phyloP scores from a whole-genome alignment of 2,113 vertebrate species.

The Verasper variegatus region DNA sequence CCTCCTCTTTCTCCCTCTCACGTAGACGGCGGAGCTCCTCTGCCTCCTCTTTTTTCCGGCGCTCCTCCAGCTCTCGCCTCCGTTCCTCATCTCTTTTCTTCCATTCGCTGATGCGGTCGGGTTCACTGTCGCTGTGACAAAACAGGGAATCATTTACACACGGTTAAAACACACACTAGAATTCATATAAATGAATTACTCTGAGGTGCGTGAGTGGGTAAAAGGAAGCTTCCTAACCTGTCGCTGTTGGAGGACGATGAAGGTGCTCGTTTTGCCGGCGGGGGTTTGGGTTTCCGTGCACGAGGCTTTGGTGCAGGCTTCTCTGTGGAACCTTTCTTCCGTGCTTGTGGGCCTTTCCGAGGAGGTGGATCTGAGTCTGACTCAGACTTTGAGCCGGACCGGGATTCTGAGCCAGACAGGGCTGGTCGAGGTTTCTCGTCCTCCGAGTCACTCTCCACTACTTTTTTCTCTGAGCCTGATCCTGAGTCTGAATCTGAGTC shows the following conservation, averaged over 20 bases:
- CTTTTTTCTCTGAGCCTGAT: constrained; percentile 83
- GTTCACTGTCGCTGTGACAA: constrained; percentile 86
- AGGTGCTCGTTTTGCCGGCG: constrained; percentile 82
- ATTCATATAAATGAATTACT: background rate
- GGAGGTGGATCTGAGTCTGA: constrained; percentile 91
- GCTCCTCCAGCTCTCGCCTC: constrained; percentile 91
- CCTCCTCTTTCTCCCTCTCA: constrained; percentile 92
- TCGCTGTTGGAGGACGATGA: constrained; percentile 89
- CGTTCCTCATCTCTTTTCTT: constrained; percentile 94
- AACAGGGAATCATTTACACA: background rate
- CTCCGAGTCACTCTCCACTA: constrained; percentile 79
- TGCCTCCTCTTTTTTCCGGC: constrained; percentile 91
- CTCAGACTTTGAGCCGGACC: constrained; percentile 85
- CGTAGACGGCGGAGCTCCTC: constrained; percentile 92
- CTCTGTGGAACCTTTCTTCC: constrained; percentile 91
- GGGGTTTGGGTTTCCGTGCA: constrained; percentile 87
- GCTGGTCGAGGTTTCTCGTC: constrained; percentile 85
- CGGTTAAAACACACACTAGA: background rate
- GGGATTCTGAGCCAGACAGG: constrained; percentile 82
- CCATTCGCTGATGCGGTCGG: constrained; percentile 96
- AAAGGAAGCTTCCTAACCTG: constrained; percentile 81
- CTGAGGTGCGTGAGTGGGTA: background rate
- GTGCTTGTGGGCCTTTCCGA: constrained; percentile 84
- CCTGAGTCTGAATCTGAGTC: constrained; percentile 87
- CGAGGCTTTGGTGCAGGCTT: constrained; percentile 91